Conservation (phyloP, 2,888 invertebrate genomes). For the Siphonodentalium dalli region DNA sequence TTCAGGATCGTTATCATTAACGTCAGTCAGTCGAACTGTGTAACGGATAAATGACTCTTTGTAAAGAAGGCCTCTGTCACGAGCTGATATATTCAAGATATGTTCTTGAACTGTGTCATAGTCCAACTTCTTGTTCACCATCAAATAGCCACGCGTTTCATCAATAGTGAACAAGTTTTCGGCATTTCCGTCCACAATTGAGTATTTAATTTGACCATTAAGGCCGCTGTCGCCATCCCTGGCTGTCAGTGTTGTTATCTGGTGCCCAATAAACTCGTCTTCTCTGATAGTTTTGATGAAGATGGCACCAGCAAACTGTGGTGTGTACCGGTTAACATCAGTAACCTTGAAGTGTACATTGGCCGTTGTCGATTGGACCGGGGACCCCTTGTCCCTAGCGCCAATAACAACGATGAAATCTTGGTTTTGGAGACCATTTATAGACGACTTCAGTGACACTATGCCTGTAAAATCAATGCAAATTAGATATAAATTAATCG, state of each 20-base stretch:
- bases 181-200: slow-evolving; percentile 73
- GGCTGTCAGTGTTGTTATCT: slow-evolving; percentile 81
- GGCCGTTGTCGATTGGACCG: slow-evolving; percentile 81
- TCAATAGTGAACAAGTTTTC: slow-evolving; percentile 83
- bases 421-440: slow-evolving; percentile 67
- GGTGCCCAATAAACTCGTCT: slow-evolving; percentile 85
- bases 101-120: slow-evolving; percentile 87
- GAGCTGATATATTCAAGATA: slow-evolving; percentile 84
- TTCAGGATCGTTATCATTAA: slow-evolving; percentile 84
- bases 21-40: slow-evolving; percentile 86
- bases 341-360: slow-evolving; percentile 71
- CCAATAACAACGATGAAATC: slow-evolving; percentile 76
- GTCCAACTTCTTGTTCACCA: slow-evolving; percentile 81
- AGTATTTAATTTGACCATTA: slow-evolving; percentile 85
- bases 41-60: slow-evolving; percentile 80
- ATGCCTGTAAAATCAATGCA: slow-evolving; percentile 74
- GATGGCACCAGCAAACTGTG: slow-evolving; percentile 78
- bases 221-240: slow-evolving; percentile 86
- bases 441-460: slow-evolving; percentile 73
- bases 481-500: too few species aligned
- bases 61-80: slow-evolving; percentile 84
- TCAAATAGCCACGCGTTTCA: slow-evolving; percentile 78
- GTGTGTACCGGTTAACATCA: slow-evolving; percentile 81
- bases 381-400: slow-evolving; percentile 87
- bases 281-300: slow-evolving; percentile 88